Percentiles rank a stretch among this genome's conserved stretches.
Evolutionary conservation across 2,797 vertebrate genomes (phyloP).

Genomic region (Notamacropus eugenii): DNA sequence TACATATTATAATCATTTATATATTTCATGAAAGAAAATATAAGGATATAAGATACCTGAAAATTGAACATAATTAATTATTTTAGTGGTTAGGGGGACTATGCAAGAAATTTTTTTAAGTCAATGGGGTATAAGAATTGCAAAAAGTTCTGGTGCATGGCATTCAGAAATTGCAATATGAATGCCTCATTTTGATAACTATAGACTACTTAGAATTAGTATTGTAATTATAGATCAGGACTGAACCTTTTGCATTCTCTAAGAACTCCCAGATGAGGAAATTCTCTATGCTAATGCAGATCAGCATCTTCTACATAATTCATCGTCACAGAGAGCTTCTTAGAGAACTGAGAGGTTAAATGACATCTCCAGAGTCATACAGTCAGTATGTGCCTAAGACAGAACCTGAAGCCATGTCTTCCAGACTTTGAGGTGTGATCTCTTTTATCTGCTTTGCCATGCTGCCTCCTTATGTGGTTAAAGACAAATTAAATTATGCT

Average conservation of each 20-base stretch:
- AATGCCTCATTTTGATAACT: not conserved
- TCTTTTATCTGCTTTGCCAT: not conserved
- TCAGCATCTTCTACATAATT: not conserved
- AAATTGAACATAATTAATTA: not conserved
- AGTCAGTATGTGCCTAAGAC: not conserved
- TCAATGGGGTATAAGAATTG: not conserved
- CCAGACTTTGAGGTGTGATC: not conserved
- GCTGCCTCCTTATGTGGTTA: not conserved
- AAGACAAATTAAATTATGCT: not conserved
- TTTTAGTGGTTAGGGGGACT: slow-evolving; percentile 1
- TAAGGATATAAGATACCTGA: not conserved
- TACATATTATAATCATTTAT: slow-evolving; percentile 9
- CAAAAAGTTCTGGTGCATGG: slow-evolving; percentile 10
- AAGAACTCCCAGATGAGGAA: not conserved
- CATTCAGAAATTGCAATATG: not conserved
- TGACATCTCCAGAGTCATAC: not conserved
- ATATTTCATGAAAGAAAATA: not conserved
- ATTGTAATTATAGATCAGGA: not conserved
- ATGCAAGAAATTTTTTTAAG: not conserved
- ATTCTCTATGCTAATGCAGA: not conserved
- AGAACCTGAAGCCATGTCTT: not conserved
- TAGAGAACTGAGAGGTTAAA: not conserved
- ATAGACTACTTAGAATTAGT: not conserved
- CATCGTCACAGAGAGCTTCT: not conserved
- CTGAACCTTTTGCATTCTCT: not conserved